These are phyloP conservation scores for Apus apus DNA, from an alignment of 2,113 vertebrate species.

Conservation along the genomic window DNA sequence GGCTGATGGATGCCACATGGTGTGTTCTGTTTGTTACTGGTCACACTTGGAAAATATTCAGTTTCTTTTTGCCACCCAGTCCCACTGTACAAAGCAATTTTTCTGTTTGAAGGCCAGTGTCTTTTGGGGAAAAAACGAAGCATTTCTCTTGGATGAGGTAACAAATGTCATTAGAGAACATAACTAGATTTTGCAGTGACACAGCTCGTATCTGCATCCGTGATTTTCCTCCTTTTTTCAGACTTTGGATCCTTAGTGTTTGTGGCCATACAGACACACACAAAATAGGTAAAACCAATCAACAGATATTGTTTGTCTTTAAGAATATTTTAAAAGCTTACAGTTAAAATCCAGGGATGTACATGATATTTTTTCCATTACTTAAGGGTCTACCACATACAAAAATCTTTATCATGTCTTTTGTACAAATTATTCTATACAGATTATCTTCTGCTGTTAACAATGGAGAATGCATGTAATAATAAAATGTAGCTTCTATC, in stretches of 20 bases:
- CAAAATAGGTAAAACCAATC: neutral
- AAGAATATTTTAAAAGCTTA: neutral
- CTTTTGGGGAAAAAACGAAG: neutral
- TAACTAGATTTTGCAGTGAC: neutral
- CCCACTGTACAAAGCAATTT: neutral
- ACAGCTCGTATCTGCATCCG: neutral
- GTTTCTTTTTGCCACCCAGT: conserved; percentile 26
- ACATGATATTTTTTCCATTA: neutral
- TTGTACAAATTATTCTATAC: neutral
- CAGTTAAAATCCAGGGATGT: neutral
- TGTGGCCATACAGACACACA: neutral
- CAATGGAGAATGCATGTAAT: neutral
- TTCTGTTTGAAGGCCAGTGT: conserved; percentile 7
- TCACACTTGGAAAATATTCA: conserved; percentile 44
- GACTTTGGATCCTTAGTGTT: neutral
- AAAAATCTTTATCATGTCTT: neutral
- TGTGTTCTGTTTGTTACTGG: conserved; percentile 30
- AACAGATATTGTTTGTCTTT: neutral
- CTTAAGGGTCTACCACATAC: neutral
- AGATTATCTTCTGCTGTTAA: neutral
- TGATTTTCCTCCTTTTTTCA: neutral
- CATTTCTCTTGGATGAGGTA: neutral
- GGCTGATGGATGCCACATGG: conserved; percentile 51
- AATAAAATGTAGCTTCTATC: neutral
- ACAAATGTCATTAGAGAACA: neutral